Conservation (phyloP, 2,888 invertebrate genomes). For the Siphlonurus alternatus region DNA sequence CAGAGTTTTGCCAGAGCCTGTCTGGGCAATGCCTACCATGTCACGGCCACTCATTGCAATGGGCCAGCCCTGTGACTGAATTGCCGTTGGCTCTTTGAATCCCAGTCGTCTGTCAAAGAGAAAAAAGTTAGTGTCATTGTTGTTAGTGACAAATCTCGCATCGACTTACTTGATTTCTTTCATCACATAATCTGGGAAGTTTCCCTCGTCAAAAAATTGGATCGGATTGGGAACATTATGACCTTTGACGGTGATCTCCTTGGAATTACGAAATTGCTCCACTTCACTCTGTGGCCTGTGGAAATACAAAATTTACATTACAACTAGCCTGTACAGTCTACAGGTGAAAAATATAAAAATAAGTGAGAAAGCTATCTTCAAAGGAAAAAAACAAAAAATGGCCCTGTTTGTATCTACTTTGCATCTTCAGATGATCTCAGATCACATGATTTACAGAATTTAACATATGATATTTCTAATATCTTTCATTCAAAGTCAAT, state of each 20-base stretch:
- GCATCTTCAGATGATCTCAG: no score
- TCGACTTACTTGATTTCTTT: conserved; percentile 41
- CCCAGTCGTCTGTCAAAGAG: conserved; percentile 35
- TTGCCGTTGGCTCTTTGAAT: conserved; percentile 63
- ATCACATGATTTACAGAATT: no score
- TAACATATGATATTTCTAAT: no score
- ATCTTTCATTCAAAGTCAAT: no score
- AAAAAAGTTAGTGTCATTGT: not conserved
- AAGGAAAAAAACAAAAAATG: no score
- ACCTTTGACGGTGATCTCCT: conserved; percentile 83
- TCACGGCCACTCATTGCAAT: conserved; percentile 67
- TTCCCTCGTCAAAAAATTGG: conserved; percentile 76
- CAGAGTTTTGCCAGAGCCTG: conserved; percentile 69
- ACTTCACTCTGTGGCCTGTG: conserved; percentile 44
- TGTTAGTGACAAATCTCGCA: no score
- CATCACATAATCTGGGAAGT: conserved; percentile 74
- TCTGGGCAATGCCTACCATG: conserved; percentile 78
- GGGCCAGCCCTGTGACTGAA: conserved; percentile 82
- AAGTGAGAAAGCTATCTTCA: no score
- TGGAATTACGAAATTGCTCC: conserved; percentile 49
- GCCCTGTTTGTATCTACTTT: no score
- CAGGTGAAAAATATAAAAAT: no score
- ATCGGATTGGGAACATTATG: conserved; percentile 75
- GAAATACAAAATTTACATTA: conserved; percentile 12
- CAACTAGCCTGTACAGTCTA: not conserved